Base-by-base conservation (phyloP, 1,140 invertebrate genomes). In the Cydia fagiglandana region DNA sequence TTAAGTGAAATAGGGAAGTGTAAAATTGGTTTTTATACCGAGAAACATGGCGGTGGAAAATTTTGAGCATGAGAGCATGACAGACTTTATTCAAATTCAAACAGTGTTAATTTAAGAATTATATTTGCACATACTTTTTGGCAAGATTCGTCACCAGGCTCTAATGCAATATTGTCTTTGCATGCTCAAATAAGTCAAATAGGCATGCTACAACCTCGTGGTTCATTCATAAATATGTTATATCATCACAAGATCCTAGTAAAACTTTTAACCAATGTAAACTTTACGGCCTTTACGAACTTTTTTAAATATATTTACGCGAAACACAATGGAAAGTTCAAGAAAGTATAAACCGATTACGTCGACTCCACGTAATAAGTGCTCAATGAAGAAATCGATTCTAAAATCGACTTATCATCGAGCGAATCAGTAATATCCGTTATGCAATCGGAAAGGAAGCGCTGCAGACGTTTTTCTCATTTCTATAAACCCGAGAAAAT, bases 331-430 rank as follows among this genome's bases (percentile, higher is more conserved):
- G 30, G 66, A 70, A 70, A 70, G 38, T 45, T 70, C n/a, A 70
- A 70, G 66, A 45, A 70, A 45, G 38, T 70, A 17, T 24, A 38
- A 34, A 17, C 17, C 34, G 66, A 70, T 70, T 70, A 70, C 66
- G n/a, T n/a, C 34, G 34, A 68, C 34, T 61, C 17, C 56, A 41
- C n/a, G 66, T 70, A 70, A 70, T 70, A 45, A 70, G 66, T 70
- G n/a, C 66, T 41, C 34, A 70, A 15, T 70, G 66, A 70, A 45
- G 66, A 70, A 70, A 70, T 70, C 66, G 66, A 70, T 70, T 70
- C 66, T 38, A 70, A 41, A 70, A 70, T 70, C 34, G 66, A 70
- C 66, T 70, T 70, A 70, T 70, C 66, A 70, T 70, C 30, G 66
- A n/a, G 34, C 34, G 66, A 38, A 41, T 38, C 66, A 45, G 56